Conservation (phyloP, 2,888 invertebrate genomes). For the Nysson spinosus region DNA sequence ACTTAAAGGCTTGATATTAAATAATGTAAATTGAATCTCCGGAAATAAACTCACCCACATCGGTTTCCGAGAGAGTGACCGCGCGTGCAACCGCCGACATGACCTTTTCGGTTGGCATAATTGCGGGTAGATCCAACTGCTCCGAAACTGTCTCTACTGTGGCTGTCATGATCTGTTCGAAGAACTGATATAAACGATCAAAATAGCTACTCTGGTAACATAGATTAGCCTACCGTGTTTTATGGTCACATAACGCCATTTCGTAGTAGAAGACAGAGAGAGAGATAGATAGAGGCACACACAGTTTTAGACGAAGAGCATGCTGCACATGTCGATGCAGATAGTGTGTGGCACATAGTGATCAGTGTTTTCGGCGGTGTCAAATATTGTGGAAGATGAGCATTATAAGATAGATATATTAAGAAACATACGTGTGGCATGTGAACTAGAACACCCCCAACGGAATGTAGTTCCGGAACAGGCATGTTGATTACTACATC, state of each 20-base stretch:
- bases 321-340: constrained; percentile 48
- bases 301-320: constrained; percentile 60
- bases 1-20: too few species aligned
- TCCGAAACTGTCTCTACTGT: constrained; percentile 96
- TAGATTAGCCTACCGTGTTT: constrained; percentile 71
- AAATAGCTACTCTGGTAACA: constrained; percentile 67
- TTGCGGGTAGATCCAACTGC: constrained; percentile 92
- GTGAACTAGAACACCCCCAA: constrained; percentile 92
- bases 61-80: constrained; percentile 92
- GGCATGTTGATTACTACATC: constrained; percentile 82
- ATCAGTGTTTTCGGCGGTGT: constrained; percentile 33
- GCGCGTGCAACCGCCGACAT: constrained; percentile 91
- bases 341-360: constrained; percentile 41
- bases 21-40: too few species aligned
- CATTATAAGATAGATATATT: not conserved
- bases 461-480: constrained; percentile 85
- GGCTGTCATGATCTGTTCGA: constrained; percentile 92
- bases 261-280: constrained; percentile 59
- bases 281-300: constrained; percentile 55
- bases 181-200: constrained; percentile 77
- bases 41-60: constrained; percentile 84
- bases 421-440: constrained; percentile 90
- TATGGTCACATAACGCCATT: constrained; percentile 56
- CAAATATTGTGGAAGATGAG: constrained; percentile 5
- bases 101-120: constrained; percentile 87